These are phyloP conservation scores for Samia ricini DNA, from an alignment of 1,140 invertebrate genomes.

Conservation along the genomic window DNA sequence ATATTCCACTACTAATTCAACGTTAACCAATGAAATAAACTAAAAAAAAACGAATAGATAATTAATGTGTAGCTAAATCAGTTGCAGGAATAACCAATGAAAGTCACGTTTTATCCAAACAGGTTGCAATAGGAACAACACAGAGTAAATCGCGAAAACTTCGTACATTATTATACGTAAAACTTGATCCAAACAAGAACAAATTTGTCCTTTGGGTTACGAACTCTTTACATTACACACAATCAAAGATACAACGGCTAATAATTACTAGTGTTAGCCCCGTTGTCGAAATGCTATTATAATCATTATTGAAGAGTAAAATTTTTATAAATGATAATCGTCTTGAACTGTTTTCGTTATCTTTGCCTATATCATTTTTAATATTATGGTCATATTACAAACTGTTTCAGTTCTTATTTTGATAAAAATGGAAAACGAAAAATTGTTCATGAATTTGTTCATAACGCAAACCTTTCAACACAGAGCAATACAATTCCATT, in stretches of 20 bases:
- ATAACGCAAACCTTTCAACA: conserved; percentile 1
- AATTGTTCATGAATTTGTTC: neutral
- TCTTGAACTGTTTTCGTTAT: too few relatives aligned
- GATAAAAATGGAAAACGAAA: neutral
- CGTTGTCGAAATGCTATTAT: too few relatives aligned
- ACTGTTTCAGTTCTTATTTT: neutral
- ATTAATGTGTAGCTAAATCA: neutral
- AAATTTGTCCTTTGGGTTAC: neutral
- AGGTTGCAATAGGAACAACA: neutral
- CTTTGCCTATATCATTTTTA: too few relatives aligned
- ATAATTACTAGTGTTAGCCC: too few relatives aligned
- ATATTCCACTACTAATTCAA: too few relatives aligned
- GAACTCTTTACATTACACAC: neutral
- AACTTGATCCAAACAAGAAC: neutral
- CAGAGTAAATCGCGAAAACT: neutral
- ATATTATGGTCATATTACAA: neutral
- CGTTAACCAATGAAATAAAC: too few relatives aligned
- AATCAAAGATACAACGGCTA: neutral
- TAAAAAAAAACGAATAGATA: neutral
- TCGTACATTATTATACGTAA: neutral
- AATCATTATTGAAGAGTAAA: too few relatives aligned
- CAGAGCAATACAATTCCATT: conserved; percentile 6
- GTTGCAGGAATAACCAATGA: neutral
- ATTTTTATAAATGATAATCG: too few relatives aligned
- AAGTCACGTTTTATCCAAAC: neutral